Evolutionary conservation across 2,888 invertebrate genomes (phyloP).

Genomic region (Octonoba sinensis): DNA sequence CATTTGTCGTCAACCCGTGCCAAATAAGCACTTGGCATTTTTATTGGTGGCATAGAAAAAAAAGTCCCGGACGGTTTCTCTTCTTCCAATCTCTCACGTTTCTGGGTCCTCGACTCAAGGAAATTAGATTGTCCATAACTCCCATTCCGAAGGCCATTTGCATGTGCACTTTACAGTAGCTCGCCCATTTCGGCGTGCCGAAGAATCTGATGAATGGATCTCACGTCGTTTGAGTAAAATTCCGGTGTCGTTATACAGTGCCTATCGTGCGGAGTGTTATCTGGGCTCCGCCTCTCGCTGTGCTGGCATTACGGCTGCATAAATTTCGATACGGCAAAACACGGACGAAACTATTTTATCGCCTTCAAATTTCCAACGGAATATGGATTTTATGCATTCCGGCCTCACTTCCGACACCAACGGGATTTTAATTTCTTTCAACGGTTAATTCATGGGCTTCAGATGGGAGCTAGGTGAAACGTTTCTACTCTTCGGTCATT

Average conservation of each 20-base stretch:
- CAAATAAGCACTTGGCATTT: conserved; percentile 23
- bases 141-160: conserved; percentile 55
- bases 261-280: conserved; percentile 47
- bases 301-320: conserved; percentile 43
- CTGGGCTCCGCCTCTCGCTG: conserved; percentile 23
- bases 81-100: conserved; percentile 54
- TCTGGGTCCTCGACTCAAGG: conserved; percentile 45
- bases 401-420: too few relatives aligned
- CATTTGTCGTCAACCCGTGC: conserved; percentile 7
- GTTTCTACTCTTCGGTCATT: too few relatives aligned
- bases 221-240: conserved; percentile 61
- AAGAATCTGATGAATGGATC: conserved; percentile 54
- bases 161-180: conserved; percentile 51
- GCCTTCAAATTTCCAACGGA: conserved; percentile 38
- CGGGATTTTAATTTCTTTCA: too few relatives aligned
- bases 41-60: conserved; percentile 29
- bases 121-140: conserved; percentile 62
- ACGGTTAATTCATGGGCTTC: too few relatives aligned
- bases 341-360: conserved; percentile 53
- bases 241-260: conserved; percentile 50
- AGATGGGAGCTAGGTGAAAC: too few relatives aligned
- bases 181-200: conserved; percentile 25
- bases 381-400: conserved; percentile 33
- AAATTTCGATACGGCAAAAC: conserved; percentile 58
- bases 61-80: conserved; percentile 1